Base-by-base conservation (phyloP, 2,888 invertebrate species). In the Ophion ventricosus region DNA sequence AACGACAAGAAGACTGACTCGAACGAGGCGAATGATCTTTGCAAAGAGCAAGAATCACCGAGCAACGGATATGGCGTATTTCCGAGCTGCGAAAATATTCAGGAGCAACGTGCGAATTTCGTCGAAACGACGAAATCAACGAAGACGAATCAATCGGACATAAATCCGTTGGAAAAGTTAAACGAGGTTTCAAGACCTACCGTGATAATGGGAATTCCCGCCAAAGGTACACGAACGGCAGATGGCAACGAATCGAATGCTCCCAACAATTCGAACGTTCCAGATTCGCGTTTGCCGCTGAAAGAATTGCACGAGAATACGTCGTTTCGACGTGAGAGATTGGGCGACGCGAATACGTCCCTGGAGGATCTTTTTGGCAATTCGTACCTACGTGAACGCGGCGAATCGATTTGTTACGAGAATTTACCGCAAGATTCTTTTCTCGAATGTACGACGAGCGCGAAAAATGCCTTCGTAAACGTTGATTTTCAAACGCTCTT, bases 121-220 rank as follows among this genome's bases (percentile, higher is more conserved):
- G 10, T 25, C 20, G 57, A 20, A 59, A 7, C n/a, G 56, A 1
- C 35, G 14, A 59, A 25, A 54, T 70, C 10, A 26, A n/a, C 61
- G 17, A 49, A 29, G 56, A 5, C 11, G 61, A 56, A 2, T 2
- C n/a, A 69, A 49, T 20, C 17, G 1, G 43, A 17, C n/a, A 11
- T 59, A 63, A 67, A 29, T 8, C n/a, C 26, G 17, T 54, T 10
- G 20, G 35, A 2, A 35, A 61, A 14, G 20, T 26, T 54, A n/a
- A 11, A 25, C 35, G 8, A 49, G n/a, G 56, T 73, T 26, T 25
- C 57, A 25, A 61, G 85, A 57, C 81, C 81, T 1, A 35, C 82
- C 20, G 79, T 85, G 8, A 85, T 78, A 76, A 79, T 82, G 49
- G 64, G 66, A 26, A 70, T 54, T 20, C 57, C 61, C 14, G 57